These are phyloP conservation scores for Lysandra coridon DNA, from an alignment of 2,888 invertebrate genomes.

Conservation along the genomic window DNA sequence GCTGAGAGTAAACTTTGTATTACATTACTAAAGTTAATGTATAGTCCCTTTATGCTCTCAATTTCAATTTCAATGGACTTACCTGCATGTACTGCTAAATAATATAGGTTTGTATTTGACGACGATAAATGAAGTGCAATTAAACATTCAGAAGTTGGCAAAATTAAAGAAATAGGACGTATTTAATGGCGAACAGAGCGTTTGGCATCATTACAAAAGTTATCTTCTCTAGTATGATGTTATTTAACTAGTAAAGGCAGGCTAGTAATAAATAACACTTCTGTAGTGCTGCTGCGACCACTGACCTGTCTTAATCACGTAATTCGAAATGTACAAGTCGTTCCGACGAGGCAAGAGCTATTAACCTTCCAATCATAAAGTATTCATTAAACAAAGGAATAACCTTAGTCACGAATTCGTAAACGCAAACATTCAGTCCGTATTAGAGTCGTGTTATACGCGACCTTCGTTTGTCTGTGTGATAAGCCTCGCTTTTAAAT, in stretches of 20 bases:
- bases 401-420: conserved; percentile 49
- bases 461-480: conserved; percentile 53
- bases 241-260: neutral
- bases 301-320: neutral
- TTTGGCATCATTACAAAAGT: neutral
- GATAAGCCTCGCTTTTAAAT: conserved; percentile 31
- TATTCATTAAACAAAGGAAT: conserved; percentile 43
- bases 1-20: conserved; percentile 77
- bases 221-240: neutral
- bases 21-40: conserved; percentile 76
- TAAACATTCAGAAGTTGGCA: too few relatives aligned
- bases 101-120: neutral
- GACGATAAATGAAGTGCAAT: neutral
- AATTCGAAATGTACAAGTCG: neutral
- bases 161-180: too few relatives aligned
- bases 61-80: conserved; percentile 54
- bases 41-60: conserved; percentile 71
- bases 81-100: neutral
- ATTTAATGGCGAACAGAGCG: neutral
- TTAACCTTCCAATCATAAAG: conserved; percentile 35
- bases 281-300: neutral
- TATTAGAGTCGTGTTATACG: conserved; percentile 47
- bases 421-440: conserved; percentile 44
- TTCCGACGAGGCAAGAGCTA: conserved; percentile 13
- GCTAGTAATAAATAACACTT: neutral